Conservation (phyloP, 2,888 invertebrate genomes). For the Stenoptilia bipunctidactyla region DNA sequence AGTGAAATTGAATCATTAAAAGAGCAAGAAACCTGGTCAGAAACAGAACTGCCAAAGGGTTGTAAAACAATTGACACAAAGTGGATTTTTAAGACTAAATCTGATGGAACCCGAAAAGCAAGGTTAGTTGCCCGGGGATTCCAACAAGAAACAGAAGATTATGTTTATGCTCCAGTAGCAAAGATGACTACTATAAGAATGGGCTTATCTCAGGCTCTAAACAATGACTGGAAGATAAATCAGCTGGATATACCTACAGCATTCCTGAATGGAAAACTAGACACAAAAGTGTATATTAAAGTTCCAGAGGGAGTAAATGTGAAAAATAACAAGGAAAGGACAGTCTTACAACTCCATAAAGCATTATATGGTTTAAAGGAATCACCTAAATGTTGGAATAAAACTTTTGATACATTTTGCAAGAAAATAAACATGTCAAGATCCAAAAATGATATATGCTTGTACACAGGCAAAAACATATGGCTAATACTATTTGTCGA, state of each 20-base stretch:
- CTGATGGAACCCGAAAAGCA: conserved; percentile 14
- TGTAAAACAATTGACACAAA: conserved; percentile 16
- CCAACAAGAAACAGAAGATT: conserved; percentile 12
- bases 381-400: not conserved
- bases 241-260: conserved; percentile 16
- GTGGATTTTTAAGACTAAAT: conserved; percentile 21
- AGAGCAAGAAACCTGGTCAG: conserved; percentile 16
- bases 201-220: conserved; percentile 12
- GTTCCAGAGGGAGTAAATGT: conserved; percentile 13
- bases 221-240: conserved; percentile 10
- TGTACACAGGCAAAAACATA: conserved; percentile 9
- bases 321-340: too few relatives aligned
- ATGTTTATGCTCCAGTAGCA: conserved; percentile 10
- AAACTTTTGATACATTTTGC: conserved; percentile 5
- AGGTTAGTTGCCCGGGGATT: conserved; percentile 19
- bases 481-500: conserved; percentile 9
- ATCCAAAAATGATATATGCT: conserved; percentile 1
- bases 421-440: not conserved
- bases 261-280: conserved; percentile 14
- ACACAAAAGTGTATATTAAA: conserved; percentile 11
- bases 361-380: conserved; percentile 11
- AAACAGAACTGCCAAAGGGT: conserved; percentile 9
- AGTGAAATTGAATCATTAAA: conserved; percentile 14
- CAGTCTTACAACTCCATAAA: not conserved
- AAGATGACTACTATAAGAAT: conserved; percentile 12